These are phyloP conservation scores for Uloborus diversus DNA, from an alignment of 1,140 invertebrate genomes.

Conservation along the genomic window DNA sequence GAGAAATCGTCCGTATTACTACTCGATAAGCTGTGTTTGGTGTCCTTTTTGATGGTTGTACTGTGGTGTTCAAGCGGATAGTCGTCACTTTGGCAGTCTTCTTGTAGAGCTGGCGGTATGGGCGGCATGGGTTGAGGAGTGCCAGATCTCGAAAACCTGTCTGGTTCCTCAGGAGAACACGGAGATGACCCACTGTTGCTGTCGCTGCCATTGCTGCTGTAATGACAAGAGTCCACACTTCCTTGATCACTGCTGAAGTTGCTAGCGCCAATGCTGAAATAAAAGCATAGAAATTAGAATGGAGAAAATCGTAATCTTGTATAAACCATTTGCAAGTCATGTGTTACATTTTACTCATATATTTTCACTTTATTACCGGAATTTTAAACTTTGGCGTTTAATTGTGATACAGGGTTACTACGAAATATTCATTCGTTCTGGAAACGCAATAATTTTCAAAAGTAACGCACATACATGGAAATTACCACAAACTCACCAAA, in stretches of 20 bases:
- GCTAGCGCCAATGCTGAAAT: slow-evolving; percentile 44
- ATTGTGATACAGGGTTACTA: background rate
- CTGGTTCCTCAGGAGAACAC: slow-evolving; percentile 42
- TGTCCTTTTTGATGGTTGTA: background rate
- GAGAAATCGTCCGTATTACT: background rate
- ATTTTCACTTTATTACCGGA: background rate
- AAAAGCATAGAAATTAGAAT: too few relatives aligned
- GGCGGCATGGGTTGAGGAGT: slow-evolving; percentile 53
- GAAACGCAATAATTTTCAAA: background rate
- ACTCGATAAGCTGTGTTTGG: background rate
- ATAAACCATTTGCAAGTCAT: slow-evolving; percentile 14
- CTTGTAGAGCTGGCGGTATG: slow-evolving; percentile 23
- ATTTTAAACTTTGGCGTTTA: background rate
- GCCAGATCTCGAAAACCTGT: slow-evolving; percentile 34
- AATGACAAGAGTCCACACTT: slow-evolving; percentile 50
- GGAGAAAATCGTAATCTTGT: too few relatives aligned
- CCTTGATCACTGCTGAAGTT: slow-evolving; percentile 51
- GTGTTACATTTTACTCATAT: background rate
- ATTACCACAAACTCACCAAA: too few relatives aligned
- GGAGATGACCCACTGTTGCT: slow-evolving; percentile 51
- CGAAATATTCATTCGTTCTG: background rate
- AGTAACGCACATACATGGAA: background rate
- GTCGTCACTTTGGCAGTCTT: slow-evolving; percentile 8
- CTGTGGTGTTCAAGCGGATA: background rate
- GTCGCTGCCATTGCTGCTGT: slow-evolving; percentile 41